Conservation (phyloP, 2,113 vertebrate species). For the Thryonomys swinderianus region DNA sequence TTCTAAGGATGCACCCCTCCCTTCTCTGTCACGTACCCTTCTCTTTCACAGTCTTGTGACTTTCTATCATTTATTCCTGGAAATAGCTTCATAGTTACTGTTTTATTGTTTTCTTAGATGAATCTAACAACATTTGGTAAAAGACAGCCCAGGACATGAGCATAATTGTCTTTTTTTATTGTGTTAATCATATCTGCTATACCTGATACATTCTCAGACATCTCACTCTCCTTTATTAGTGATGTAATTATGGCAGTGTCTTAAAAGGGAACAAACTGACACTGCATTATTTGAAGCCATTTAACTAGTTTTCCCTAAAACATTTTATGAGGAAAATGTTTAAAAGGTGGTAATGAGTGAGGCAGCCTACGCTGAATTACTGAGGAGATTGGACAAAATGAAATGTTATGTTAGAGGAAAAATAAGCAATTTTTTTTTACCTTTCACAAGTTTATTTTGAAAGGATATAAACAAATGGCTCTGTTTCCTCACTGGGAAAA, state of each 20-base stretch:
- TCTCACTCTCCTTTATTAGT: neutral
- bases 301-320: constrained; percentile 57
- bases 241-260: neutral
- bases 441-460: constrained; percentile 35
- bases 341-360: constrained; percentile 35
- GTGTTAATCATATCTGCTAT: neutral
- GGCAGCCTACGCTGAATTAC: neutral
- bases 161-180: neutral
- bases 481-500: constrained; percentile 42
- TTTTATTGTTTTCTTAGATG: neutral
- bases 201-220: constrained; percentile 18
- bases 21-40: neutral
- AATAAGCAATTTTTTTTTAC: constrained; percentile 26
- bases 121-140: neutral
- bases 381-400: neutral
- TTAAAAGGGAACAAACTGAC: constrained; percentile 11
- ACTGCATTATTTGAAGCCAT: constrained; percentile 1
- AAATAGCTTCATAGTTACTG: neutral
- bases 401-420: constrained; percentile 37
- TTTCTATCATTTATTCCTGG: constrained; percentile 37
- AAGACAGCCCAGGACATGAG: neutral
- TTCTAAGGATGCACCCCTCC: neutral
- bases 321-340: constrained; percentile 31
- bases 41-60: neutral
- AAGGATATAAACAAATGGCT: constrained; percentile 38